A percentile compares a stretch with the other conserved stretches of the same genome.
Evolutionary conservation across 2,797 vertebrate species (phyloP).

Genomic region (Sorex maritimensis): DNA sequence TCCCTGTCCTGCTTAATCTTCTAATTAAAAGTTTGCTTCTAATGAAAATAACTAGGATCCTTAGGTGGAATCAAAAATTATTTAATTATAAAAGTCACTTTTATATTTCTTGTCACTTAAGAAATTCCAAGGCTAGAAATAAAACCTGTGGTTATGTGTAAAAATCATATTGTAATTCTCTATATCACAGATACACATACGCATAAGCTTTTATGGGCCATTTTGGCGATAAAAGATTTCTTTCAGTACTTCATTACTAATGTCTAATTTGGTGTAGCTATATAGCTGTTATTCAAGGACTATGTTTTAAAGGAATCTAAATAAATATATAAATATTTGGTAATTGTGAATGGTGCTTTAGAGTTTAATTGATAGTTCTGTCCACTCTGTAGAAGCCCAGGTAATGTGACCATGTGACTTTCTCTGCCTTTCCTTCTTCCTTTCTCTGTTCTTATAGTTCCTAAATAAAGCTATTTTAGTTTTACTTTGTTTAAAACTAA

Average conservation of each 20-base stretch:
- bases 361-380: neutral
- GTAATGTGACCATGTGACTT: no score
- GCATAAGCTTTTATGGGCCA: neutral
- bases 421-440: no score
- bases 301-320: conserved; percentile 32
- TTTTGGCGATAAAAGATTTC: neutral
- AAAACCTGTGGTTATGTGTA: neutral
- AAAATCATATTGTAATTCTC: neutral
- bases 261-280: neutral
- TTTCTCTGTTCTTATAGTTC: no score
- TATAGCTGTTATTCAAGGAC: neutral
- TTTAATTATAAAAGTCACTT: neutral
- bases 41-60: neutral
- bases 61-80: neutral
- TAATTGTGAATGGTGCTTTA: neutral
- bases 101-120: neutral
- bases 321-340: neutral
- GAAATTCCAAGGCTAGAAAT: neutral
- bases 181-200: neutral
- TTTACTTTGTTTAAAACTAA: no score
- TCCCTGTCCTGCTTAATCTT: neutral
- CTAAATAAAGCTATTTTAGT: no score
- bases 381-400: no score
- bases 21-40: neutral
- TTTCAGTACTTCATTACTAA: neutral